These are phyloP conservation scores for Remorina albescens DNA, from an alignment of 2,797 vertebrate genomes.

Conservation along the genomic window DNA sequence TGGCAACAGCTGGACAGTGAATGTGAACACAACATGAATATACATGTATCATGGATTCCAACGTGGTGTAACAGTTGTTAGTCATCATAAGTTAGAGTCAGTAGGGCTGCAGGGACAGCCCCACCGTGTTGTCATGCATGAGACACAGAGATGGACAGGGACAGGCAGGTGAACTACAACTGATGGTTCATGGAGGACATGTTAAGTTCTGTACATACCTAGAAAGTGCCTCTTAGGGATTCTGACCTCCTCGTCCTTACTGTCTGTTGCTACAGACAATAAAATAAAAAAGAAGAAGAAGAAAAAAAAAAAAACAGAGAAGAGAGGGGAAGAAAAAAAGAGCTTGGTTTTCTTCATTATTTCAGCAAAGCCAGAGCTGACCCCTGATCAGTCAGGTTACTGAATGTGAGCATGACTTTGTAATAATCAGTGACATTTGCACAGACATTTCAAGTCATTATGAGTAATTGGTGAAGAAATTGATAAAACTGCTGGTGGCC, in stretches of 20 bases:
- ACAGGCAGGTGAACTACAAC: constrained; percentile 64
- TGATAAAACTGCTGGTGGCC: neutral
- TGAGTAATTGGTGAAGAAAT: neutral
- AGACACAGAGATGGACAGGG: constrained; percentile 51
- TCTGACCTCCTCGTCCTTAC: constrained; percentile 97
- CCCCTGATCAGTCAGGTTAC: neutral
- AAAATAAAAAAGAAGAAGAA: constrained; percentile 66
- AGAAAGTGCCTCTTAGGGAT: constrained; percentile 92
- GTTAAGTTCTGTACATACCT: constrained; percentile 90
- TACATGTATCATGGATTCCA: constrained; percentile 40
- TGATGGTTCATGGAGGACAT: constrained; percentile 71
- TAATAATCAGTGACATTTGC: neutral
- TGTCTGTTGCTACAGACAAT: constrained; percentile 91
- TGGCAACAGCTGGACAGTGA: neutral
- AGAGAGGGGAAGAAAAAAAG: constrained; percentile 41
- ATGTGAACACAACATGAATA: neutral
- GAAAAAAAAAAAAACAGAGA: constrained; percentile 36
- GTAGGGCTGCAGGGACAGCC: constrained; percentile 10
- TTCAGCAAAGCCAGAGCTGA: constrained; percentile 29
- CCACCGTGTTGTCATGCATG: constrained; percentile 50
- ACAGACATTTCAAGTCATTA: neutral
- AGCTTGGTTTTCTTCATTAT: constrained; percentile 58
- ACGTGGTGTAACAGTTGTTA: constrained; percentile 41
- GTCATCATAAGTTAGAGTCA: constrained; percentile 32
- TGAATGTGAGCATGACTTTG: constrained; percentile 1